phyloP scores from a whole-genome alignment of 2,888 invertebrate species.

The Bugulina stolonifera region DNA sequence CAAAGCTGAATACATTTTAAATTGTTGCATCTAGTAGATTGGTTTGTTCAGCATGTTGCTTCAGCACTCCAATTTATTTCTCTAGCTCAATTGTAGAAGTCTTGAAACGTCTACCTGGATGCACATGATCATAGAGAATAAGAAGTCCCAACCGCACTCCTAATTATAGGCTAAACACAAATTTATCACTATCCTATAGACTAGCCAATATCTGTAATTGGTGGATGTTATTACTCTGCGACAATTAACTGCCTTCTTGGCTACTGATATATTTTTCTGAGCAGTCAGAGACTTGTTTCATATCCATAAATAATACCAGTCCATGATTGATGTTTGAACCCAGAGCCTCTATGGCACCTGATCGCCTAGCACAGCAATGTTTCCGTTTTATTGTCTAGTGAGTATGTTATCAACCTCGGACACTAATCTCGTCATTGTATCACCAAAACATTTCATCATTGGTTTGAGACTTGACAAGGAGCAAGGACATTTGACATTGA shows the following conservation, averaged over 20 bases:
- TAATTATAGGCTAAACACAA: constrained; percentile 77
- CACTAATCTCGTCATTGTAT: constrained; percentile 81
- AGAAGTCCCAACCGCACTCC: constrained; percentile 92
- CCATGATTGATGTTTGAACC: too few species aligned
- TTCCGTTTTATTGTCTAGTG: constrained; percentile 85
- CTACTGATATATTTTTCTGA: too few species aligned
- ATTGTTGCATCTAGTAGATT: constrained; percentile 33
- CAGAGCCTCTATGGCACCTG: too few species aligned
- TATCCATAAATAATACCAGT: too few species aligned
- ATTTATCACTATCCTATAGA: constrained; percentile 82
- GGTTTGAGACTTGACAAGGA: constrained; percentile 90
- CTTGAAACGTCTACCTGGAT: constrained; percentile 85
- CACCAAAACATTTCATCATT: constrained; percentile 80
- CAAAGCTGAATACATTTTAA: too few species aligned
- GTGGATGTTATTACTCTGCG: constrained; percentile 86
- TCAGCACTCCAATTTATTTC: constrained; percentile 25
- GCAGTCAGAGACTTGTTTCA: too few species aligned
- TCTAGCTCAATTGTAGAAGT: constrained; percentile 71
- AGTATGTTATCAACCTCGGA: constrained; percentile 71
- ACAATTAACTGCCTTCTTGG: constrained; percentile 91
- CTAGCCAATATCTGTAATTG: constrained; percentile 79
- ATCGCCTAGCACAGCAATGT: too few species aligned
- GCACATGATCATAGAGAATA: constrained; percentile 89
- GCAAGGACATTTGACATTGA: constrained; percentile 85
- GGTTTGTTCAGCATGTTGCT: constrained; percentile 1